Conservation (phyloP, 2,113 vertebrate genomes). For the Oenanthe oenanthe region DNA sequence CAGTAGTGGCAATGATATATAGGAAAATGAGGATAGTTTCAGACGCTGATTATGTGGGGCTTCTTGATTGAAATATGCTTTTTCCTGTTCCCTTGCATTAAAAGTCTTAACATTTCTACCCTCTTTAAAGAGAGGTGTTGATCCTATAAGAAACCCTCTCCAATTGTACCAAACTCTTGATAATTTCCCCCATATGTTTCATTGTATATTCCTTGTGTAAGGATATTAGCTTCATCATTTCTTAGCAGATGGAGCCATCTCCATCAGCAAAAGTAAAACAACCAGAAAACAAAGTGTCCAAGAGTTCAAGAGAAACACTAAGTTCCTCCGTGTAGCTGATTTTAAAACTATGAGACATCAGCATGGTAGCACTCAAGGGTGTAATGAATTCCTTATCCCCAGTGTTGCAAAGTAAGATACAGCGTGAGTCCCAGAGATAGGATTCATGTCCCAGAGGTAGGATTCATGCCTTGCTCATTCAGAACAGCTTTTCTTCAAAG, state of each 20-base stretch:
- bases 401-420: background rate
- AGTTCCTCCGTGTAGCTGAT: background rate
- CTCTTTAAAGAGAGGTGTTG: background rate
- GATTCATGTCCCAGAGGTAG: background rate
- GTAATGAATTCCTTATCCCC: background rate
- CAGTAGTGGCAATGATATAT: background rate
- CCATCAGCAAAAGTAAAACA: background rate
- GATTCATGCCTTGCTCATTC: background rate
- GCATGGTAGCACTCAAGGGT: background rate
- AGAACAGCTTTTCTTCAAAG: constrained; percentile 24
- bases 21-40: background rate
- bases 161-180: background rate
- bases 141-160: background rate
- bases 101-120: background rate
- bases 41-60: background rate
- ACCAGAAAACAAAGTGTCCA: background rate
- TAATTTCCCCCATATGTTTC: background rate
- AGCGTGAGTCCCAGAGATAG: background rate
- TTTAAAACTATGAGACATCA: background rate
- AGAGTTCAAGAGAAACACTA: background rate
- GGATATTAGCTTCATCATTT: background rate
- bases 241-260: background rate
- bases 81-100: background rate
- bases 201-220: background rate
- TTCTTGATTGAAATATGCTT: background rate